Percentiles rank a stretch among this genome's conserved stretches.
These are phyloP conservation scores for Anoura caudifer DNA, from an alignment of 2,113 vertebrate species.

Conservation along the genomic window DNA sequence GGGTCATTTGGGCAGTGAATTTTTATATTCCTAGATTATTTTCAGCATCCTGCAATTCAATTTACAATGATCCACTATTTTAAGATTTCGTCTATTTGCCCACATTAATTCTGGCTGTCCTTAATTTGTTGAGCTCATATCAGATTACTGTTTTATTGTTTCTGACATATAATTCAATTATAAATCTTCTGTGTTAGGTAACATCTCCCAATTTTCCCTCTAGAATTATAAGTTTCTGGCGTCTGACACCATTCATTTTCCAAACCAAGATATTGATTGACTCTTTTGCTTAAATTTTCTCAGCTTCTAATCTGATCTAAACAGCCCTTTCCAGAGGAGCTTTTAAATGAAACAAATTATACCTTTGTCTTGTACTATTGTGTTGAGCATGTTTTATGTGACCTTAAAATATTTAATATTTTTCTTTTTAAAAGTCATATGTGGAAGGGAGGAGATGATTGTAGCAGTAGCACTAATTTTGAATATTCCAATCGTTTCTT, in stretches of 20 bases:
- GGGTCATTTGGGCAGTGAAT: neutral
- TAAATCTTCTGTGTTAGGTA: neutral
- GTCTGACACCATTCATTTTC: neutral
- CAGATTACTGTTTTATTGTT: neutral
- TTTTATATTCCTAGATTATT: neutral
- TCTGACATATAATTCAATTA: neutral
- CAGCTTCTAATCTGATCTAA: neutral
- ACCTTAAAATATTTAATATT: neutral
- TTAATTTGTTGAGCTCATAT: neutral
- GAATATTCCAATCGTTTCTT: neutral
- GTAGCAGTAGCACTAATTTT: neutral
- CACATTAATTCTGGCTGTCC: neutral
- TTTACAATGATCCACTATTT: neutral
- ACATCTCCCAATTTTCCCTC: neutral
- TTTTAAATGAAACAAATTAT: neutral
- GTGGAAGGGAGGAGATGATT: neutral
- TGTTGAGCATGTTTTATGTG: neutral
- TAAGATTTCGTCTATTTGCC: neutral
- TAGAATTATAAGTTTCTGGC: neutral
- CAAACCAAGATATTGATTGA: neutral
- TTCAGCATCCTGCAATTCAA: neutral
- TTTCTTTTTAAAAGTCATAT: neutral
- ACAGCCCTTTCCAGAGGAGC: neutral
- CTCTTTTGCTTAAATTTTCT: neutral
- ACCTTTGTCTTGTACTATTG: neutral